Conservation (phyloP, 2,888 invertebrate species). For the Petrolisthes cinctipes region DNA sequence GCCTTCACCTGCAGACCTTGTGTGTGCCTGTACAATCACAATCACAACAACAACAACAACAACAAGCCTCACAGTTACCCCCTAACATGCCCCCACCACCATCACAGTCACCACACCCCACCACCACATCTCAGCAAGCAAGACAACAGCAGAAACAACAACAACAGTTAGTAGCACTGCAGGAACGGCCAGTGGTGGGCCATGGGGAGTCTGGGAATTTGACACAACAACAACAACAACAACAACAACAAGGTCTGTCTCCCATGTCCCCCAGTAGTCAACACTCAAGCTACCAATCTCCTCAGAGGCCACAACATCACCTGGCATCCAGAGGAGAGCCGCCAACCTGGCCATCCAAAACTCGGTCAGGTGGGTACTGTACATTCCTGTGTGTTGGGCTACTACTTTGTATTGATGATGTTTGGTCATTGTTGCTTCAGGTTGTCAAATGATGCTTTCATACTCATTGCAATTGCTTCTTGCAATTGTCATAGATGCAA, state of each 20-base stretch:
- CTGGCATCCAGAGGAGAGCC: constrained; percentile 53
- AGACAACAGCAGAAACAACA: constrained; percentile 9
- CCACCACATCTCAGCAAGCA: background rate
- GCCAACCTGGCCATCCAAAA: constrained; percentile 50
- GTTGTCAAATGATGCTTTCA: no score
- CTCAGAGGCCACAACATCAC: constrained; percentile 45
- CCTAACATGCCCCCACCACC: constrained; percentile 19
- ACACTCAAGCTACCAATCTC: constrained; percentile 32
- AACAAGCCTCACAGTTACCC: no score
- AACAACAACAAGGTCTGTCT: constrained; percentile 9
- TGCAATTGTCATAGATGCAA: no score
- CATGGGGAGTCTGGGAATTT: constrained; percentile 14
- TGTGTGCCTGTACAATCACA: background rate
- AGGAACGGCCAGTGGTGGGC: constrained; percentile 25
- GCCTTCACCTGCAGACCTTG: background rate
- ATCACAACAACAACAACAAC: constrained; percentile 10
- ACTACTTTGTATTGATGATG: background rate
- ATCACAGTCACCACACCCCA: background rate
- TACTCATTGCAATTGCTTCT: no score
- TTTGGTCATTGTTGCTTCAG: no score
- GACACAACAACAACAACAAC: no score
- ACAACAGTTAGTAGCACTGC: constrained; percentile 17
- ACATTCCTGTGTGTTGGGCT: background rate
- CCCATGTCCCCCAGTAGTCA: constrained; percentile 51
- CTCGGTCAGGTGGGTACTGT: constrained; percentile 47